Percentiles rank a stretch among this genome's conserved stretches.
Conservation (phyloP, 2,113 vertebrate species). For the Pampusana beccarii region DNA sequence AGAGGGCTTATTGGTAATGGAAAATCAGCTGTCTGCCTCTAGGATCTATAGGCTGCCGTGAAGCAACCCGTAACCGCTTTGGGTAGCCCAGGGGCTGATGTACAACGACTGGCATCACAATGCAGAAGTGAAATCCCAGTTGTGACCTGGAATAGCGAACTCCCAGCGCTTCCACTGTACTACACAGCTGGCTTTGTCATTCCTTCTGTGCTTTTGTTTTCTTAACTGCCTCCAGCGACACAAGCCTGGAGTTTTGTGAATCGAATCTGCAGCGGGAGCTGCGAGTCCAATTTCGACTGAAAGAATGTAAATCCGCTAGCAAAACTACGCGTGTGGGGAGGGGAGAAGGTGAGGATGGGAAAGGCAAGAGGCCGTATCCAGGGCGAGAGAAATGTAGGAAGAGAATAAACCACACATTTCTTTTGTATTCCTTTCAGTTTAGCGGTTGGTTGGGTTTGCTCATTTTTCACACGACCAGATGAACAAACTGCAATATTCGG, state of each 20-base stretch:
- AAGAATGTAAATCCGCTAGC: not conserved
- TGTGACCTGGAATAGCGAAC: not conserved
- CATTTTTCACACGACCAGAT: not conserved
- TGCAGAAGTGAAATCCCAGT: not conserved
- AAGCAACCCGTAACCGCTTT: not conserved
- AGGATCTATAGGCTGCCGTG: not conserved
- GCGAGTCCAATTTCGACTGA: fast-evolving
- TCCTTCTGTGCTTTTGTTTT: not conserved
- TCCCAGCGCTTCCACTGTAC: not conserved
- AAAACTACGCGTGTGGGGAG: fast-evolving
- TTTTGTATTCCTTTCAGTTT: not conserved
- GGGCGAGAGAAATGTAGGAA: not conserved
- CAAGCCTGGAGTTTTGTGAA: not conserved
- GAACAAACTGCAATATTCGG: not conserved
- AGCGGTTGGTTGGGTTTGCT: not conserved
- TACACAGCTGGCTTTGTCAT: not conserved
- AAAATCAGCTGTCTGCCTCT: not conserved
- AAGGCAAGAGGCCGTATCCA: not conserved
- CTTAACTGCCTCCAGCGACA: not conserved
- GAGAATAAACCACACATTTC: not conserved
- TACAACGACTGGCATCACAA: fast-evolving
- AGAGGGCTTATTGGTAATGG: not conserved
- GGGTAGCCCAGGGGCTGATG: not conserved
- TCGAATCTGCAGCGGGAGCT: not conserved
- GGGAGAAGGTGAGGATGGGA: not conserved